Base-by-base conservation (phyloP, 2,888 invertebrate genomes). In the Microdon myrmicae region DNA sequence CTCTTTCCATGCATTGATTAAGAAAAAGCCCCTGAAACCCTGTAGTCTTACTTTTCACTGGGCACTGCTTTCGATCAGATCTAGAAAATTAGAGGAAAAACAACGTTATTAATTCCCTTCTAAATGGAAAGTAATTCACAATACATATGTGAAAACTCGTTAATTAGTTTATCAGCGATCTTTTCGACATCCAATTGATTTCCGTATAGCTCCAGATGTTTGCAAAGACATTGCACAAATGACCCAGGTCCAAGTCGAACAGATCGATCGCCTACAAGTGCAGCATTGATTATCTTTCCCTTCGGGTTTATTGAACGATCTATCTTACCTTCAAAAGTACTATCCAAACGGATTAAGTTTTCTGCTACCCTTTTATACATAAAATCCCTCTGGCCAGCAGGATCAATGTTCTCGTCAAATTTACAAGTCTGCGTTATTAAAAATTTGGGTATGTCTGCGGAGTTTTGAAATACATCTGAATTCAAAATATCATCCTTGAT, bases 381-480 rank as follows among this genome's bases (percentile, higher is more conserved):
- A n/a, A 17, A 7, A 2, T n/a, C 16, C 14, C 9, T 12, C 3
- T 6, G 2, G 26, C 23, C 43, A 7, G n/a, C 6, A 13, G 20
- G 14, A 10, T 31, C 14, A 3, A 41, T 29, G 13, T 41, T 17
- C 4, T 29, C 10, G 7, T 43, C 14, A 17, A 14, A 7, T 4
- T 45, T 45, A 9, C 54, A 54, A 26, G 45, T 26, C 39, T 54
- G 54, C 0, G 32, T 28, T 14, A 54, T 32, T 7, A 54, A 4
- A 7, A 54, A 32, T 45, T 54, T 54, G 1, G 54, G 38, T 1
- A 54, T 14, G 5, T 25, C 10, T 32, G 10, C 8, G 3, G 17
- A 19, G 10, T 26, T 13, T 4, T 39, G 23, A 1, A 54, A 54
- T 3, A 25, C 45, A 12, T 38, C 14, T 2, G 54, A 45, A 2